These are phyloP conservation scores for Papilio polyxenes DNA, from an alignment of 1,140 invertebrate species.

Conservation along the genomic window DNA sequence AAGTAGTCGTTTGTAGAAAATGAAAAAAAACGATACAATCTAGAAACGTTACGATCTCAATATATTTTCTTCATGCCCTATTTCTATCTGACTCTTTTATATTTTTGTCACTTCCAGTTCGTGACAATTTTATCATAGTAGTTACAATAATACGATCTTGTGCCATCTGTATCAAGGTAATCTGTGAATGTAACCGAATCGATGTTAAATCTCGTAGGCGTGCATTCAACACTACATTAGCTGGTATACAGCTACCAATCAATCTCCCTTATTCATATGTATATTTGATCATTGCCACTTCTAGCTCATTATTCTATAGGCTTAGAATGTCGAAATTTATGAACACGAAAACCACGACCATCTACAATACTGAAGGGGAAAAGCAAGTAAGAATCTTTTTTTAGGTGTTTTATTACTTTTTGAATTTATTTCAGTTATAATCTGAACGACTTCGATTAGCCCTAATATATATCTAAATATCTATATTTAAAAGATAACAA, in stretches of 20 bases:
- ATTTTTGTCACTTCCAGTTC: not conserved
- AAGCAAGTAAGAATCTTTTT: not conserved
- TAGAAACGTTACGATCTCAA: too few relatives aligned
- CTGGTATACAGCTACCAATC: not conserved
- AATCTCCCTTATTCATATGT: not conserved
- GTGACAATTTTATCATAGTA: not conserved
- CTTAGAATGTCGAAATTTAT: not conserved
- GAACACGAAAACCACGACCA: not conserved
- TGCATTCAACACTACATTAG: constrained; percentile 14
- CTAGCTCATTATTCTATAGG: constrained; percentile 5
- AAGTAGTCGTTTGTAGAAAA: too few relatives aligned
- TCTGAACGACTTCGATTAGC: not conserved
- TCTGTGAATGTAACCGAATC: not conserved
- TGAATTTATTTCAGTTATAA: too few relatives aligned
- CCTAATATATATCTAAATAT: too few relatives aligned
- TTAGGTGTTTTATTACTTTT: too few relatives aligned
- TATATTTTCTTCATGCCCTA: too few relatives aligned
- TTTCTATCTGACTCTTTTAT: not conserved
- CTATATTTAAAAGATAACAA: not conserved
- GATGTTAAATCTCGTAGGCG: not conserved
- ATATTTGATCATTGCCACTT: not conserved
- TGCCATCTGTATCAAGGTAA: constrained; percentile 13
- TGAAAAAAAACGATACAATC: too few relatives aligned
- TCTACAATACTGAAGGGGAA: not conserved
- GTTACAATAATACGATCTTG: not conserved